Percentiles rank a stretch among this genome's conserved stretches.
Conservation (phyloP, 2,888 invertebrate species). For the Pasiphila rectangulata region DNA sequence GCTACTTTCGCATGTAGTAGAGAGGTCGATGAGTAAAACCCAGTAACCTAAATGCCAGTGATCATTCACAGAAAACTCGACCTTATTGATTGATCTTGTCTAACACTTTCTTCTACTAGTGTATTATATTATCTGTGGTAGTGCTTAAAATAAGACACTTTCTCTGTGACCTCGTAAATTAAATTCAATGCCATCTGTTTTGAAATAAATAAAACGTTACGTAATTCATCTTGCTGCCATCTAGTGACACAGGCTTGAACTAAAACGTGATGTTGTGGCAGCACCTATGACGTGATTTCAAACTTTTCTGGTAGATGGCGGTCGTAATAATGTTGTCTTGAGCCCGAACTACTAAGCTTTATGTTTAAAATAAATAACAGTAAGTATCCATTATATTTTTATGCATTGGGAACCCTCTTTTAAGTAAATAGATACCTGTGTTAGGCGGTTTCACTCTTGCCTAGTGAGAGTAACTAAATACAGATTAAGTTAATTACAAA, state of each 20-base stretch:
- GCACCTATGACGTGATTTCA: conserved; percentile 3
- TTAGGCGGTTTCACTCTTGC: too few species aligned
- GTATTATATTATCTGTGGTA: too few species aligned
- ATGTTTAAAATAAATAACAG: too few species aligned
- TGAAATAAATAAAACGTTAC: conserved; percentile 11
- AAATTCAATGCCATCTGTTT: conserved; percentile 43
- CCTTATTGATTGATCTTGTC: conserved; percentile 36
- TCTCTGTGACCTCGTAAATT: conserved; percentile 24
- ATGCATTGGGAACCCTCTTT: too few species aligned
- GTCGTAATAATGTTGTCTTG: neutral
- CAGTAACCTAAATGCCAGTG: conserved; percentile 64
- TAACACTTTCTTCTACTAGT: conserved; percentile 5
- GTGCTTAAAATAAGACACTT: too few species aligned
- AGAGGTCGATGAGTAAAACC: conserved; percentile 59
- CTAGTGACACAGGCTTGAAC: conserved; percentile 26
- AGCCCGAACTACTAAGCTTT: too few species aligned
- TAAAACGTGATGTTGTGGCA: conserved; percentile 1
- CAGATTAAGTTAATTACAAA: too few species aligned
- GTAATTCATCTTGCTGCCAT: conserved; percentile 33
- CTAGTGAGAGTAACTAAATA: too few species aligned
- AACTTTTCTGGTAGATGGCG: conserved; percentile 18
- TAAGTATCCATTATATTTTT: too few species aligned
- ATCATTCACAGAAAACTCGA: conserved; percentile 43
- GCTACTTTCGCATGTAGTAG: conserved; percentile 65
- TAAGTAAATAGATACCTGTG: too few species aligned